Evolutionary conservation across 2,797 vertebrate genomes (phyloP).

Genomic region (Gastrophryne carolinensis): DNA sequence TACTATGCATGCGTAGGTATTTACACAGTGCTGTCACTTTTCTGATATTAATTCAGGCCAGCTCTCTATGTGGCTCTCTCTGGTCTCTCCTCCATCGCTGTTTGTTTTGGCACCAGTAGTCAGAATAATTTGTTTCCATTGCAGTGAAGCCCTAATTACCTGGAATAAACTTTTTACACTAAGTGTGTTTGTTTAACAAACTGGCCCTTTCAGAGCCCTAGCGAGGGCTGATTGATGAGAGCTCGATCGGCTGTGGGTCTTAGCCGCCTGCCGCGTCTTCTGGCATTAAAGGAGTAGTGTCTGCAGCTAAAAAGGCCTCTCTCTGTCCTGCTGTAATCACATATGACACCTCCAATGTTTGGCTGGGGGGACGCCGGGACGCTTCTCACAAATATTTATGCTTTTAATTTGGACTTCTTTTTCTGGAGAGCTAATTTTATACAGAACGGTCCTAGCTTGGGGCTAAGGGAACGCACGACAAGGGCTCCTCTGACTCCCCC

Average conservation of each 20-base stretch:
- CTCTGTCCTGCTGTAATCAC: constrained; percentile 63
- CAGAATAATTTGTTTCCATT: constrained; percentile 71
- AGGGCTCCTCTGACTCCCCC: constrained; percentile 34
- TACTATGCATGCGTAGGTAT: background rate
- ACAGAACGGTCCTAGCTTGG: constrained; percentile 50
- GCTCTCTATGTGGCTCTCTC: constrained; percentile 41
- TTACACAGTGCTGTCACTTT: constrained; percentile 20
- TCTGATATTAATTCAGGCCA: constrained; percentile 30
- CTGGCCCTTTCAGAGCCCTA: constrained; percentile 70
- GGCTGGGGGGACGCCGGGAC: constrained; percentile 48
- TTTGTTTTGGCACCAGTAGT: constrained; percentile 67
- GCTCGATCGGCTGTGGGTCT: constrained; percentile 64
- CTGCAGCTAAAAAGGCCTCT: constrained; percentile 66
- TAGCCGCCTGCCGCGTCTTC: constrained; percentile 52
- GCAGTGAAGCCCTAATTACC: constrained; percentile 72
- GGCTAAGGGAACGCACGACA: constrained; percentile 43
- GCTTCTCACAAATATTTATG: constrained; percentile 59
- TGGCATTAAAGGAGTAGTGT: constrained; percentile 66
- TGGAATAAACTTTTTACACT: constrained; percentile 74
- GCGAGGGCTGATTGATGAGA: constrained; percentile 65
- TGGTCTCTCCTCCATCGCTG: constrained; percentile 54
- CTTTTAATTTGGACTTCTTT: constrained; percentile 43
- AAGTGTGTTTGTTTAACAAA: constrained; percentile 73
- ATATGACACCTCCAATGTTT: constrained; percentile 65
- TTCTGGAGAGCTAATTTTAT: constrained; percentile 52